Evolutionary conservation across 2,113 vertebrate genomes (phyloP).

Genomic region (Asarcornis scutulata): DNA sequence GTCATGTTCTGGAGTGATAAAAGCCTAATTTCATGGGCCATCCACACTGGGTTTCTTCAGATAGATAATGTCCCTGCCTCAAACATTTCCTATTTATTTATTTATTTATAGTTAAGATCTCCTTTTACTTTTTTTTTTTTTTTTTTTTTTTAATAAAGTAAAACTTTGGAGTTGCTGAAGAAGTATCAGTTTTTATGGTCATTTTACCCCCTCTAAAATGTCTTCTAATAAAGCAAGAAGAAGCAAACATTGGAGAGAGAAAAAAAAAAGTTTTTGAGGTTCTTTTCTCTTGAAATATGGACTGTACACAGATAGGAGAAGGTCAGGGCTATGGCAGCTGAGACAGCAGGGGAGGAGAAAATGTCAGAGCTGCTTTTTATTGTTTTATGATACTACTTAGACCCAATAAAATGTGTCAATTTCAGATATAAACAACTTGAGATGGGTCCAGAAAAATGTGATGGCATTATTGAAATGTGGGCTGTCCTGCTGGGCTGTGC

Average conservation of each 20-base stretch:
- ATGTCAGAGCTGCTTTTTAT: conserved; percentile 55
- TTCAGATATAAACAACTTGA: conserved; percentile 51
- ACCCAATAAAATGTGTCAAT: conserved; percentile 53
- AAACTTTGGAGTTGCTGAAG: background rate
- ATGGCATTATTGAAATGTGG: background rate
- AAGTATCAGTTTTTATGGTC: background rate
- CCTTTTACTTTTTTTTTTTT: background rate
- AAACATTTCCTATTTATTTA: background rate
- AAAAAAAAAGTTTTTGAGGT: background rate
- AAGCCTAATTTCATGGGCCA: conserved; percentile 47
- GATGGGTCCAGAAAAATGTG: background rate
- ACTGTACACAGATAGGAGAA: conserved; percentile 29
- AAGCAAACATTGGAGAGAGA: background rate
- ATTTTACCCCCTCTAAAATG: background rate
- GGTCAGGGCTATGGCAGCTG: conserved; percentile 10
- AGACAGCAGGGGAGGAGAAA: conserved; percentile 56
- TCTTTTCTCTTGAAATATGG: conserved; percentile 30
- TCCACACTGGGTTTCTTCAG: conserved; percentile 23
- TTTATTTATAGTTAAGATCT: background rate
- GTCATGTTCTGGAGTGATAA: conserved; percentile 48
- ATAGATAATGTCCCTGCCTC: background rate
- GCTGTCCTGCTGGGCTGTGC: background rate
- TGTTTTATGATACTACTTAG: conserved; percentile 59
- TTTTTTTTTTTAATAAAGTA: background rate
- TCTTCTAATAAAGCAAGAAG: conserved; percentile 2